Conservation (phyloP, 2,888 invertebrate species). For the Tolmerus cingulatus region DNA sequence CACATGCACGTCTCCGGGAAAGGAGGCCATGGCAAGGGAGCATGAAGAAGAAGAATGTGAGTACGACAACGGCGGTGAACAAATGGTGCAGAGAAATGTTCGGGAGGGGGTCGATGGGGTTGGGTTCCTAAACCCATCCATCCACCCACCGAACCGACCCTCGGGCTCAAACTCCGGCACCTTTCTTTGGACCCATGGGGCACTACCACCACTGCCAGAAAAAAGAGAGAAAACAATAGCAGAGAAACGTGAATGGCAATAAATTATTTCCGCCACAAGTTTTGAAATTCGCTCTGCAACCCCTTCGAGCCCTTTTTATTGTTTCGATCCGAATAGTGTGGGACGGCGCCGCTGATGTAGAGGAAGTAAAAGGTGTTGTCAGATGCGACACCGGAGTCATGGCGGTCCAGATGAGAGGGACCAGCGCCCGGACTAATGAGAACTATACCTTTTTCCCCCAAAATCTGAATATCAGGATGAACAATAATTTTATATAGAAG, state of each 20-base stretch:
- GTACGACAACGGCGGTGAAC: constrained; percentile 25
- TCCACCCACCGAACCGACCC: not conserved
- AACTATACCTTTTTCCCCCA: not conserved
- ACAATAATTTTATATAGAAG: not conserved
- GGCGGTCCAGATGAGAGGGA: not conserved
- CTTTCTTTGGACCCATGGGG: constrained; percentile 34
- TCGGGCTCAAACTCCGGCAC: not conserved
- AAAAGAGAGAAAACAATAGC: constrained; percentile 43
- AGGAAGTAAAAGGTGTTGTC: constrained; percentile 40
- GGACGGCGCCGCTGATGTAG: not conserved
- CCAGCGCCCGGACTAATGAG: not conserved
- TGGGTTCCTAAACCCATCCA: not conserved
- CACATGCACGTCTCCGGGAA: constrained; percentile 40
- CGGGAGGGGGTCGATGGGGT: not conserved
- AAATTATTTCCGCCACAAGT: constrained; percentile 48
- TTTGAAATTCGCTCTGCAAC: constrained; percentile 46
- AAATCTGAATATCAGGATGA: not conserved
- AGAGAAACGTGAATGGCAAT: constrained; percentile 47
- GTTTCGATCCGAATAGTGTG: constrained; percentile 32
- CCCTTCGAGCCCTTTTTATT: constrained; percentile 15
- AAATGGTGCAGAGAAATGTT: constrained; percentile 37
- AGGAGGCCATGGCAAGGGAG: constrained; percentile 17
- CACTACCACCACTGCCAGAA: not conserved
- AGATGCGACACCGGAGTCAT: not conserved
- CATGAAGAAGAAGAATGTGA: constrained; percentile 33